Conservation (phyloP, 2,888 invertebrate species). For the Pseudococcus jackbeardsleyi region DNA sequence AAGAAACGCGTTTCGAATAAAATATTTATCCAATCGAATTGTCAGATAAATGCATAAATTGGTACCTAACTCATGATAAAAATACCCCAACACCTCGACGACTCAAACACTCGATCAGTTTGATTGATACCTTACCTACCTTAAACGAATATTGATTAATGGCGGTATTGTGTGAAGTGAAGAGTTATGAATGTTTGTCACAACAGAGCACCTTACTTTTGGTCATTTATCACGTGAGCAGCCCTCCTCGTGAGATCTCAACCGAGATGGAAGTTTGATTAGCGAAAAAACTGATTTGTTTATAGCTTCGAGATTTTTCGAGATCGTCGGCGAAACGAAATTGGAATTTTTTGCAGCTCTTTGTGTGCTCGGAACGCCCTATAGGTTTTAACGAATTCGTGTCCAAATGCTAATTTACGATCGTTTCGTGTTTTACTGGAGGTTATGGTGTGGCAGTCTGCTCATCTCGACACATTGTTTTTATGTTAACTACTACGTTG, state of each 20-base stretch:
- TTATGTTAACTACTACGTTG: conserved; percentile 4
- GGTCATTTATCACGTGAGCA: conserved; percentile 29
- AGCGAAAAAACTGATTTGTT: neutral
- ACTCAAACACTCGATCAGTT: neutral
- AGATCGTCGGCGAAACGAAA: neutral
- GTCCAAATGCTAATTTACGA: conserved; percentile 13
- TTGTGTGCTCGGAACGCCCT: neutral
- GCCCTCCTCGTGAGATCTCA: neutral
- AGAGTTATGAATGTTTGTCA: conserved; percentile 19
- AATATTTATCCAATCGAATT: neutral
- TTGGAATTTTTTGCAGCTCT: neutral
- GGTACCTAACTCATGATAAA: neutral
- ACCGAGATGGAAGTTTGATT: neutral
- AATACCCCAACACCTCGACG: neutral
- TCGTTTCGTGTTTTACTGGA: neutral
- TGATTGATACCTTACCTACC: conserved; percentile 1
- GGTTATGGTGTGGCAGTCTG: neutral
- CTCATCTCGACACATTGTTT: conserved; percentile 29
- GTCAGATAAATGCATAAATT: neutral
- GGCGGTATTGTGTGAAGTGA: conserved; percentile 15
- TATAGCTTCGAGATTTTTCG: neutral
- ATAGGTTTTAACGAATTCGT: neutral
- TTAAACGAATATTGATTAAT: conserved; percentile 44
- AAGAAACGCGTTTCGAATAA: neutral
- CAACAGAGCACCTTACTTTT: neutral